These are phyloP conservation scores for Tricholauxania praeusta DNA, from an alignment of 2,888 invertebrate species.

Conservation along the genomic window DNA sequence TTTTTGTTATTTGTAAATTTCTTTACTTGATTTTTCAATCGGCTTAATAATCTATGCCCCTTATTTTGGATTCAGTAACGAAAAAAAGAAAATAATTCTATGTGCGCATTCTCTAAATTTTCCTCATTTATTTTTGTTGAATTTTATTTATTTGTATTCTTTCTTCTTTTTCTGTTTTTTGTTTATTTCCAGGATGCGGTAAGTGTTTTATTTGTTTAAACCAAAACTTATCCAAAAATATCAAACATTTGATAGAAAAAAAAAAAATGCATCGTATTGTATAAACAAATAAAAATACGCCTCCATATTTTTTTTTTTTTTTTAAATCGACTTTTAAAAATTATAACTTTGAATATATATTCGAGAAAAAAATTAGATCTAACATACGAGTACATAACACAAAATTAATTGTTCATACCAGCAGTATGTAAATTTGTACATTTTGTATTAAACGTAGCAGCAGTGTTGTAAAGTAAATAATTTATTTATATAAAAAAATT, in stretches of 20 bases:
- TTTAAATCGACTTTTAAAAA: no score
- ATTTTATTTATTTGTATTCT: constrained; percentile 50
- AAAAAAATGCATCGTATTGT: constrained; percentile 34
- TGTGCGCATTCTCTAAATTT: constrained; percentile 45
- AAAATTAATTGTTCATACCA: neutral
- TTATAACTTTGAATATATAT: no score
- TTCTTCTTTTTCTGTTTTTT: constrained; percentile 54
- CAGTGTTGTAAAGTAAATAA: constrained; percentile 4
- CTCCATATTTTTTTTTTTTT: constrained; percentile 19
- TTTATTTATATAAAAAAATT: constrained; percentile 18
- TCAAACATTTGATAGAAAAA: constrained; percentile 27
- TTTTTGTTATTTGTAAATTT: neutral
- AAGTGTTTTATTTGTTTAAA: constrained; percentile 56
- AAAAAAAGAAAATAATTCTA: constrained; percentile 23
- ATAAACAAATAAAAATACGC: constrained; percentile 39
- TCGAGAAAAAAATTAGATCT: no score
- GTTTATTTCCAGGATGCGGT: constrained; percentile 69
- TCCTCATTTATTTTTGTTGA: constrained; percentile 52
- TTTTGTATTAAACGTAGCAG: neutral
- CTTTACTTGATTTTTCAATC: neutral
- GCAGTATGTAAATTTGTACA: neutral
- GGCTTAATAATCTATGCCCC: neutral
- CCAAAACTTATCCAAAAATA: constrained; percentile 11
- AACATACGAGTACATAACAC: neutral
- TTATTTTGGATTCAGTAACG: constrained; percentile 32